Base-by-base conservation (phyloP, 2,797 vertebrate species). In the Centroberyx gerrardi region DNA sequence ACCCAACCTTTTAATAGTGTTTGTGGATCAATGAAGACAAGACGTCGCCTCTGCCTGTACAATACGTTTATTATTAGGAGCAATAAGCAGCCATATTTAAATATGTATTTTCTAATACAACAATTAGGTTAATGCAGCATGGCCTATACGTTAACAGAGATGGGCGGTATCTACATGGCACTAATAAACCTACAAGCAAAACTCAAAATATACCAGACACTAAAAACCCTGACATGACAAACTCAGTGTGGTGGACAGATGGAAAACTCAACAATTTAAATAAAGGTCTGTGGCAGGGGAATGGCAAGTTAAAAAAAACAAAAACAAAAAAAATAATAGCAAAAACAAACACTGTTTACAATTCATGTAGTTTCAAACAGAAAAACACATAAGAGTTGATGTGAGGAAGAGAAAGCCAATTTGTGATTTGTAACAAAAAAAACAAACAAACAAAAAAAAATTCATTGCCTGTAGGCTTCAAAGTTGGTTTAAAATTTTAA, bases 61-160 rank as follows among this genome's bases (percentile, higher is more conserved):
- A 96, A 94, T 95, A 95, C 78, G 87, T 97, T 97, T 97, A 97
- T 97, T 97, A 81, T 84, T 94, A 94, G 84, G 95, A 96, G 95
- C 92, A 88, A 88, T 94, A 94, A 91, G 95, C 75, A 92, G 92
- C 92, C 90, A 86, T 89, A 94, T 95, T 92, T 90, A 93, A 94
- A 94, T 94, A 94, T 88, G 87, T 92, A 66, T 74, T 74, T 74
- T 92, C 94, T 94, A 94, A 89, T 94, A 96, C 94, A 95, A 93
- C 92, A 93, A 91, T 92, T 84, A 91, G 92, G 87, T 95, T 91
- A 93, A 94, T 85, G 93, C 88, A 93, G 86, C 90, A 85, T 93
- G 91, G 93, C 93, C 90, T 94, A 93, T 80, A 74, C 87, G 85
- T 93, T 93, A 93, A 95, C 87, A 93, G 86, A 88, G 84, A 84